phyloP scores from a whole-genome alignment of 2,797 vertebrate genomes.

The Calcarius lapponicus region DNA sequence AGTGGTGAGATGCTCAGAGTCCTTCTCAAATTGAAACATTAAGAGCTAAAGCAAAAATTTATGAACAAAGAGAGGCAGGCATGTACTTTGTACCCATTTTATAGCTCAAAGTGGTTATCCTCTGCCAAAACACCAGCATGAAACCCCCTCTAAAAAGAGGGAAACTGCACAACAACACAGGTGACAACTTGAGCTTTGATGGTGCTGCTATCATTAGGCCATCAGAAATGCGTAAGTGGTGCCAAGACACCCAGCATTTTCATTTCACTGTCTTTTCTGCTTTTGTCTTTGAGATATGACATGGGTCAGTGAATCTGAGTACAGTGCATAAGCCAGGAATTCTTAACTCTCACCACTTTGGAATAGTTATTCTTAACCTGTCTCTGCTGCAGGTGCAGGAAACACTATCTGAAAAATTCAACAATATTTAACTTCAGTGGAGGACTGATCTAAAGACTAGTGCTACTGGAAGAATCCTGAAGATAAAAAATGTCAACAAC shows the following conservation, averaged over 20 bases:
- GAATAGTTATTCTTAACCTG: constrained; percentile 2
- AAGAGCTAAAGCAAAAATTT: neutral
- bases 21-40: neutral
- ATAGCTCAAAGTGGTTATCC: neutral
- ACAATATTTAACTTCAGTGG: neutral
- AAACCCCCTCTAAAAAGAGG: neutral
- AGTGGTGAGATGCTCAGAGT: neutral
- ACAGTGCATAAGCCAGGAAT: constrained; percentile 18
- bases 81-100: neutral
- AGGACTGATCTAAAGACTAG: neutral
- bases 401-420: neutral
- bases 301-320: neutral
- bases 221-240: neutral
- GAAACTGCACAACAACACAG: neutral
- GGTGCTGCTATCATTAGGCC: neutral
- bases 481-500: neutral
- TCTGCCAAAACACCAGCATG: neutral
- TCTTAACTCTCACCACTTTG: constrained; percentile 3
- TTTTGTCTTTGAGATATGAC: constrained; percentile 11
- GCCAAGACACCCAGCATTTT: constrained; percentile 8
- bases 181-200: neutral
- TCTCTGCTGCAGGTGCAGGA: neutral
- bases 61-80: neutral
- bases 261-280: constrained; percentile 11
- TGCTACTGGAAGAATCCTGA: neutral